Conservation (phyloP, 2,113 vertebrate species). For the Nicator chloris region DNA sequence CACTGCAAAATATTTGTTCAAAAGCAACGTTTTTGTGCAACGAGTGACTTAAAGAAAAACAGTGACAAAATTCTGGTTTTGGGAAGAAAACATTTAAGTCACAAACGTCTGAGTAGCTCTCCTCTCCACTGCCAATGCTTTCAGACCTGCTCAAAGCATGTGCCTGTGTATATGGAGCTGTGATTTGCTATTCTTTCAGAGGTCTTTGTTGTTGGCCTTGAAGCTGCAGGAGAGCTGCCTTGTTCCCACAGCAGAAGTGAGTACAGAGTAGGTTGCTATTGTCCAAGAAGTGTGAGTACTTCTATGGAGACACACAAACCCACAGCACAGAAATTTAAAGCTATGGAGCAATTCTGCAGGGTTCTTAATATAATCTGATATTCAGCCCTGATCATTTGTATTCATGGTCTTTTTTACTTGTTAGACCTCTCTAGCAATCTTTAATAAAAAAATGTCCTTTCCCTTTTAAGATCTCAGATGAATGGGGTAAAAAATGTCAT, state of each 20-base stretch:
- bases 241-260: background rate
- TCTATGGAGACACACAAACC: background rate
- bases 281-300: background rate
- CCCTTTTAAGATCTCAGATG: background rate
- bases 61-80: background rate
- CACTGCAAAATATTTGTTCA: background rate
- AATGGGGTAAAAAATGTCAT: background rate
- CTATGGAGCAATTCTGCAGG: background rate
- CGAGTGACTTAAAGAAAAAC: background rate
- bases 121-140: background rate
- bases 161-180: background rate
- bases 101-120: background rate
- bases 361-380: background rate
- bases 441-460: background rate
- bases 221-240: background rate
- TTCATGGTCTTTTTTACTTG: background rate
- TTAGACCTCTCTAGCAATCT: background rate
- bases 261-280: background rate
- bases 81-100: background rate
- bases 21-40: background rate
- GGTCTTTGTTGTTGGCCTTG: background rate
- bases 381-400: background rate
- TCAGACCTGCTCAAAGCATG: background rate
- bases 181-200: background rate
- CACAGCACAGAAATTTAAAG: background rate